These are phyloP conservation scores for Fopius arisanus DNA, from an alignment of 1,140 invertebrate genomes.

Conservation along the genomic window DNA sequence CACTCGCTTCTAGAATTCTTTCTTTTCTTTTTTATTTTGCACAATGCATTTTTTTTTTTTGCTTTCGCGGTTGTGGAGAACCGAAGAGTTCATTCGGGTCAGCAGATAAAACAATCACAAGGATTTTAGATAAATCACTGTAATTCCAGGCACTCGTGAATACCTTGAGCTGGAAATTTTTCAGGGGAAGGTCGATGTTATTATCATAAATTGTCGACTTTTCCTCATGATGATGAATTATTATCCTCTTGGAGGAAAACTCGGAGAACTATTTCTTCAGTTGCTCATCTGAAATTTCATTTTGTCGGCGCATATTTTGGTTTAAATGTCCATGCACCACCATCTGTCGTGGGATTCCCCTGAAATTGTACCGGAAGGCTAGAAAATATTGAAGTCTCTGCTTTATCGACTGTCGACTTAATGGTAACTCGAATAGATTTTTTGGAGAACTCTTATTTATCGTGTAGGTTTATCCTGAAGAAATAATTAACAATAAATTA, in stretches of 20 bases:
- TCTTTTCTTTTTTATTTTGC: no score
- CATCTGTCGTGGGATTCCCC: neutral
- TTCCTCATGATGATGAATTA: neutral
- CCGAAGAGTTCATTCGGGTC: conserved; percentile 1
- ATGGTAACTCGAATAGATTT: neutral
- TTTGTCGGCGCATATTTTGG: neutral
- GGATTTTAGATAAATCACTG: neutral
- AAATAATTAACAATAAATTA: neutral
- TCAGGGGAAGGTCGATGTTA: neutral
- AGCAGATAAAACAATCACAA: neutral
- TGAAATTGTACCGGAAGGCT: neutral
- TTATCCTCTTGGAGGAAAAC: no score
- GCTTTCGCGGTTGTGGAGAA: neutral
- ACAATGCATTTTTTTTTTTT: neutral
- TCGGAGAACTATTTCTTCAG: neutral
- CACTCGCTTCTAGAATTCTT: neutral
- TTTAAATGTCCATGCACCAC: neutral
- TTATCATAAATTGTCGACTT: neutral
- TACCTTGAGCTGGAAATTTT: neutral
- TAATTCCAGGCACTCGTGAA: neutral
- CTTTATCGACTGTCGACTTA: neutral
- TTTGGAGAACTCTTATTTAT: neutral
- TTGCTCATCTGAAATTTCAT: neutral
- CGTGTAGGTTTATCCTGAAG: neutral
- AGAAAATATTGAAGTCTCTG: neutral